A percentile compares a stretch with the other conserved stretches of the same genome.
These are phyloP conservation scores for Xiphophorus birchmanni DNA, from an alignment of 2,797 vertebrate genomes.

Conservation along the genomic window DNA sequence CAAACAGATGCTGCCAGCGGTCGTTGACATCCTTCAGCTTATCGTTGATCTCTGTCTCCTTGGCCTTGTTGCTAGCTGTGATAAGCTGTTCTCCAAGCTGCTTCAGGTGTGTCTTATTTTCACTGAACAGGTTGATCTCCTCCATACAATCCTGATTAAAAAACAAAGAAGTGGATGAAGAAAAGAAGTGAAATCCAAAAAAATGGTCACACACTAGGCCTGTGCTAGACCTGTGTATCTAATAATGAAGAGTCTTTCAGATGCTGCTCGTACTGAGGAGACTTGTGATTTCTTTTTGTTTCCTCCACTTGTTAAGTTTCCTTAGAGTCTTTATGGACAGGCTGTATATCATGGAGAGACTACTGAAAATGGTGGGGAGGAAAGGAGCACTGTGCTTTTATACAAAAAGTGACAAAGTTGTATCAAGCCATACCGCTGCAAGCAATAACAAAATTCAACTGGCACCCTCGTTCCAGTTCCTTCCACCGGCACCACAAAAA, in stretches of 20 bases:
- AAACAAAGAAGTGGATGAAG: not conserved
- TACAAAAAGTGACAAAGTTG: too few species aligned
- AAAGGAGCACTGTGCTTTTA: too few species aligned
- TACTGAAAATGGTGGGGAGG: not conserved
- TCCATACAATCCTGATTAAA: conserved; percentile 90
- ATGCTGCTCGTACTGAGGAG: not conserved
- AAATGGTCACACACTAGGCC: not conserved
- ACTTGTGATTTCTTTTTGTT: too few species aligned
- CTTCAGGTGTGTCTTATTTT: conserved; percentile 90
- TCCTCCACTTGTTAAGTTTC: too few species aligned
- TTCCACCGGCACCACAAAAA: not conserved
- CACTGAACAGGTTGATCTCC: conserved; percentile 92
- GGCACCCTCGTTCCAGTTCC: not conserved
- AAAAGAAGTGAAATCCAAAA: not conserved
- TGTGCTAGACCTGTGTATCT: not conserved
- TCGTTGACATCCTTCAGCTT: conserved; percentile 90
- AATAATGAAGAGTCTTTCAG: not conserved
- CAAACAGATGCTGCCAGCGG: conserved; percentile 94
- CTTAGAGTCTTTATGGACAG: not conserved
- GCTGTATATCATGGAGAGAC: not conserved
- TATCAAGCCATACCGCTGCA: too few species aligned
- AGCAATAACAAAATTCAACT: not conserved
- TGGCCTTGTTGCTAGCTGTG: conserved; percentile 86
- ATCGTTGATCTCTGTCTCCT: conserved; percentile 87
- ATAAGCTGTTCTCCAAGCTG: conserved; percentile 91